phyloP scores from a whole-genome alignment of 2,888 invertebrate genomes.

The Pogonocherus hispidulus region DNA sequence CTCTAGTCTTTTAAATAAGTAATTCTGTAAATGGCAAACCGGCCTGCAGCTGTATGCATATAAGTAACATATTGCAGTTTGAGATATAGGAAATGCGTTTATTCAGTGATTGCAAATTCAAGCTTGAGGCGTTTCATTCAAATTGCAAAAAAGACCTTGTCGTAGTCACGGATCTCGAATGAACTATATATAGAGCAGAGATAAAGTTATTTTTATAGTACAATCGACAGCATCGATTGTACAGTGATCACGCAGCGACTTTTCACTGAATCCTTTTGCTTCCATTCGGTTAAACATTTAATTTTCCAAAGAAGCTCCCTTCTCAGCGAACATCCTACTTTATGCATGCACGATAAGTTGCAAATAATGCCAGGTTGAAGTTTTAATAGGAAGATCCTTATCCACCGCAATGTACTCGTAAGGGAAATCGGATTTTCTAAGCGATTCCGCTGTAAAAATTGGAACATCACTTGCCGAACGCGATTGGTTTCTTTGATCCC shows the following conservation, averaged over 20 bases:
- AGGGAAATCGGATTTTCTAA: constrained; percentile 34
- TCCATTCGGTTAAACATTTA: background rate
- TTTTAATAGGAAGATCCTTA: constrained; percentile 40
- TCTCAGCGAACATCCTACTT: background rate
- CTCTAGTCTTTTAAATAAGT: no score
- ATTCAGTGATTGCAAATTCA: background rate
- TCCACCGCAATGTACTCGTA: constrained; percentile 27
- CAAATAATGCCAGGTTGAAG: constrained; percentile 32
- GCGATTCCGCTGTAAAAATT: constrained; percentile 29
- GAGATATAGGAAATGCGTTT: background rate
- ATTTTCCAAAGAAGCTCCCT: background rate
- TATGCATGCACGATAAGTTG: constrained; percentile 15
- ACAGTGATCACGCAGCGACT: background rate
- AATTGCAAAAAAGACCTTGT: background rate
- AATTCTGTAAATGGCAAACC: background rate
- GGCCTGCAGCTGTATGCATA: background rate
- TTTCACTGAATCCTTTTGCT: background rate
- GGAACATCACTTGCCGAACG: constrained; percentile 34
- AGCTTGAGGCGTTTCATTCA: background rate
- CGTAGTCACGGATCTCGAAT: no score
- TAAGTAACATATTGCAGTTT: background rate
- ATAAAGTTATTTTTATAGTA: no score
- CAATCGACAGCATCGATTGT: no score
- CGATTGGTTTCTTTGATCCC: constrained; percentile 24
- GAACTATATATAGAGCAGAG: no score